These are phyloP conservation scores for Muraenolepis orangiensis DNA, from an alignment of 2,797 vertebrate genomes.

Conservation along the genomic window DNA sequence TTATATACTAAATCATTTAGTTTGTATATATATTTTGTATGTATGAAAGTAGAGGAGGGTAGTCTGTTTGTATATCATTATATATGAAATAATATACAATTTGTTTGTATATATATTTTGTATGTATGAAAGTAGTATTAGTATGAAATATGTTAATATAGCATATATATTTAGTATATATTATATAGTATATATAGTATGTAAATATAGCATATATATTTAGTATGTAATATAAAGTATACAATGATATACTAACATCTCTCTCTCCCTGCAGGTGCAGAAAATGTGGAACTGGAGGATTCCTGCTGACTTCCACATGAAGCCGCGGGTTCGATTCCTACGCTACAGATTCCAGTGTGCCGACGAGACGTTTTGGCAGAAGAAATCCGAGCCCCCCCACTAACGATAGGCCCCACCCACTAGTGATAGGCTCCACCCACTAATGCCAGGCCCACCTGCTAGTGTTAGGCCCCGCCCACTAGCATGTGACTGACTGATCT, in stretches of 20 bases:
- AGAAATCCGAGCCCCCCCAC: conserved; percentile 54
- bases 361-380: conserved; percentile 61
- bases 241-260: background rate
- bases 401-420: conserved; percentile 54
- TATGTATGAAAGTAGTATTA: too few species aligned
- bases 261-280: conserved; percentile 70
- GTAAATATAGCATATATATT: too few species aligned
- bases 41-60: too few species aligned
- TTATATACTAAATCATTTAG: too few species aligned
- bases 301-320: conserved; percentile 81
- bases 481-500: background rate
- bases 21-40: too few species aligned
- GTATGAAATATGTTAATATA: too few species aligned
- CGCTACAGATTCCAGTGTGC: conserved; percentile 76
- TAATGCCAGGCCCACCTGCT: background rate
- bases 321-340: conserved; percentile 71
- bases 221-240: too few species aligned
- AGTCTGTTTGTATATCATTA: too few species aligned
- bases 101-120: too few species aligned
- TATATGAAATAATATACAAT: too few species aligned
- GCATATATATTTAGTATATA: too few species aligned
- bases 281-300: conserved; percentile 85
- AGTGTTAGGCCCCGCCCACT: background rate
- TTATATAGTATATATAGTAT: too few species aligned
- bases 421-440: conserved; percentile 25